Base-by-base conservation (phyloP, 2,113 vertebrate genomes). In the Motacilla tschutschensis region DNA sequence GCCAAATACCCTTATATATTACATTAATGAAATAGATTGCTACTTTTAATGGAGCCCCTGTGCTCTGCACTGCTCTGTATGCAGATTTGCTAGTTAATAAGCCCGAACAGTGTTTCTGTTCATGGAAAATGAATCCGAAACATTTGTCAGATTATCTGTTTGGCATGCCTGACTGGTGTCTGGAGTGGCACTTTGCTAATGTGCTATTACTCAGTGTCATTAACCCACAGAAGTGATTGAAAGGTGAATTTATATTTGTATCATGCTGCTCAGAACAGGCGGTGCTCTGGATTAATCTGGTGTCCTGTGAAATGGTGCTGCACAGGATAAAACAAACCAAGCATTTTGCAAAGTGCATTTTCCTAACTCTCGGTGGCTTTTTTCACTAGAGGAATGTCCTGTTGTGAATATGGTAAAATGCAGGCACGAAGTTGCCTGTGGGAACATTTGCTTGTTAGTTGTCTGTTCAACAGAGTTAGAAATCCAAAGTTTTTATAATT, bases 181-280 rank as follows among this genome's bases (percentile, higher is more conserved):
- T 97, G 95, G 92, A 97, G 96, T 96, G 97, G 96, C 96, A 97
- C 93, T 96, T 93, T 72, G 87, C 96, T 98, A 98, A 98, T 97
- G 97, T 93, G 96, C 96, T 96, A 96, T 98, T 97, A 97, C 95
- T 98, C 97, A 97, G 95, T 97, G 97, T 97, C 96, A 96, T 98
- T 97, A 98, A 96, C 95, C 95, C 90, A 5, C 79, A 83, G 90
- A 89, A 96, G 91, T 97, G 97, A 97, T 97, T 96, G 96, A 97
- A 97, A 97, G 97, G 96, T 97, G 96, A 96, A 95, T 96, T 96
- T 93, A 46, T 94, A 92, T 94, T 94, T 96, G 92, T 95, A 93
- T 86, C 91, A 15, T 50, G 93, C 94, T 86, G 73, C 87, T 95
- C 17, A 20, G 87, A 92, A 54, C 86, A 93, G 89, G 93, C 55